Evolutionary conservation across 2,113 vertebrate species (phyloP).

Genomic region (Cariama cristata): DNA sequence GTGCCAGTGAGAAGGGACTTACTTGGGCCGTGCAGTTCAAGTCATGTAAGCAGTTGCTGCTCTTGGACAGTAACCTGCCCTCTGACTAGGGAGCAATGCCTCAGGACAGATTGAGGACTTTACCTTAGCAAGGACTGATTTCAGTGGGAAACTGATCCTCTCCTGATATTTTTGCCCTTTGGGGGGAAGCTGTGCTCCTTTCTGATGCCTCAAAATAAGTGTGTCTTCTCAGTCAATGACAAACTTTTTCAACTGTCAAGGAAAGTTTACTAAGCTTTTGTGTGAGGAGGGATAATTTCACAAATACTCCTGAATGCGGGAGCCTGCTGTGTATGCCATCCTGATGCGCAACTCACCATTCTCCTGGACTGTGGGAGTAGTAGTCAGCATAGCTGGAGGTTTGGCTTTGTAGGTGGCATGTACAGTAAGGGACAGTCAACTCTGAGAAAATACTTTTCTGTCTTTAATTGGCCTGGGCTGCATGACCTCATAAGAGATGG

Average conservation of each 20-base stretch:
- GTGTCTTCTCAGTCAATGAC: not conserved
- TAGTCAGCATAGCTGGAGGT: not conserved
- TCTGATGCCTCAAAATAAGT: not conserved
- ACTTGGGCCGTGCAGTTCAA: accelerated
- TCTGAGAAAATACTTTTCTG: not conserved
- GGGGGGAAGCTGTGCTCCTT: not conserved
- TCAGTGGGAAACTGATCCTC: not conserved
- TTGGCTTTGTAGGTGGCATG: not conserved
- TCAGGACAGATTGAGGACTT: not conserved
- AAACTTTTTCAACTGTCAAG: not conserved
- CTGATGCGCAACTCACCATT: not conserved
- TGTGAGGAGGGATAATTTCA: not conserved
- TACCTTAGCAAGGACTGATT: not conserved
- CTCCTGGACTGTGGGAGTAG: not conserved
- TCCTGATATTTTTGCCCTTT: not conserved
- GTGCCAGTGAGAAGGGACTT: not conserved
- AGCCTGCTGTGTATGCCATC: not conserved
- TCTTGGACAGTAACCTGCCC: not conserved
- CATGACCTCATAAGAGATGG: not conserved
- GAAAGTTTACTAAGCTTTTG: not conserved
- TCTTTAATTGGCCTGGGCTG: not conserved
- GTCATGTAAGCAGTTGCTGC: not conserved
- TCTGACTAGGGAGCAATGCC: not conserved
- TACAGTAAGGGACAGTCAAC: not conserved
- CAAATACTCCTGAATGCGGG: not conserved